Percentiles rank a stretch among this genome's conserved stretches.
Evolutionary conservation across 2,888 invertebrate genomes (phyloP).

Genomic region (Congeria kusceri): DNA sequence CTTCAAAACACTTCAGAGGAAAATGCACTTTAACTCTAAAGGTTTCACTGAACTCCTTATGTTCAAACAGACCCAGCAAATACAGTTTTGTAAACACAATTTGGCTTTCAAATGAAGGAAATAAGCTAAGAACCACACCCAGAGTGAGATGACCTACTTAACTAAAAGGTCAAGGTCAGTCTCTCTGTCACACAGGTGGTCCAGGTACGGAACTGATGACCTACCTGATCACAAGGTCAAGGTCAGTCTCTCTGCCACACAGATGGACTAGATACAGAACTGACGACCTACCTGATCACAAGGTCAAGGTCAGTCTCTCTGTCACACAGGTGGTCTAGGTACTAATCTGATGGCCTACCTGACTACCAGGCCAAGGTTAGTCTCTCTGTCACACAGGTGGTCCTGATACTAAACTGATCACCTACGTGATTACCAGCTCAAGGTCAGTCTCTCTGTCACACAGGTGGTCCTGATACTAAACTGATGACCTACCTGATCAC

Average conservation of each 20-base stretch:
- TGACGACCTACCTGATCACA: conserved; percentile 65
- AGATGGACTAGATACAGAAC: conserved; percentile 89
- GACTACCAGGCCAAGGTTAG: background rate
- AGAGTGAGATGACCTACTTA: conserved; percentile 66
- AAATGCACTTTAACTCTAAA: too few species aligned
- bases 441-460: conserved; percentile 75
- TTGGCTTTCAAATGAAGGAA: too few species aligned
- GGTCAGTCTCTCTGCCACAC: conserved; percentile 21
- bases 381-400: conserved; percentile 65
- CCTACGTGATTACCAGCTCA: conserved; percentile 68
- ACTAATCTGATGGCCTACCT: conserved; percentile 83
- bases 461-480: conserved; percentile 89
- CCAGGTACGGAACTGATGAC: conserved; percentile 88
- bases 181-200: conserved; percentile 85
- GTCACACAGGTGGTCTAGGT: conserved; percentile 88
- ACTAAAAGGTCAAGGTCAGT: conserved; percentile 71
- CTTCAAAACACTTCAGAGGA: too few species aligned
- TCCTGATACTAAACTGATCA: conserved; percentile 91
- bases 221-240: background rate
- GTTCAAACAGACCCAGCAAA: too few species aligned
- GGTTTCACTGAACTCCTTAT: too few species aligned
- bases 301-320: conserved; percentile 68
- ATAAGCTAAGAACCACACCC: too few species aligned
- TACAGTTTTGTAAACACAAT: too few species aligned
- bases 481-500: conserved; percentile 74